A percentile compares a stretch with the other conserved stretches of the same genome.
These are phyloP conservation scores for Heterohyrax brucei DNA, from an alignment of 2,797 vertebrate genomes.

Conservation along the genomic window DNA sequence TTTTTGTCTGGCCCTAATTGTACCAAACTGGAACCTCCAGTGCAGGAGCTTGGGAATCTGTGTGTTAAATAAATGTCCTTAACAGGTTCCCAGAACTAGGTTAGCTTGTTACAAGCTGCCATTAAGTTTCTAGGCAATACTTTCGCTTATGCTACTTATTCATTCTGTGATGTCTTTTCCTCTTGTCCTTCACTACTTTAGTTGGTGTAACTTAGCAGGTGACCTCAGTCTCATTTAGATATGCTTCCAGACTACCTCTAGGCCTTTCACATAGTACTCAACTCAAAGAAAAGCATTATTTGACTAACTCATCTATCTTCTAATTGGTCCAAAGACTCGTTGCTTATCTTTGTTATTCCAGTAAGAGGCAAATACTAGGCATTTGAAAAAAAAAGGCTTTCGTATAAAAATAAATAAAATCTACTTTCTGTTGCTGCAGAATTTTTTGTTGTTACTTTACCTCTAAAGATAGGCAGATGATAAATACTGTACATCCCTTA, in stretches of 20 bases:
- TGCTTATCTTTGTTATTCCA: not conserved
- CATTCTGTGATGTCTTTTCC: not conserved
- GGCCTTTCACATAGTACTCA: not conserved
- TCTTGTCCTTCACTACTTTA: conserved; percentile 17
- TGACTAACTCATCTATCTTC: conserved; percentile 7
- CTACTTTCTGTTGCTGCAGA: not conserved
- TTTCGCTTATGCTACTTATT: conserved; percentile 8
- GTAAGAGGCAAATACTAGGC: not conserved
- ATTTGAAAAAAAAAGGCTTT: conserved; percentile 39
- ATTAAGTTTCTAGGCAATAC: not conserved
- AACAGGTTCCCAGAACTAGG: not conserved
- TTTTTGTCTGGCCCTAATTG: not conserved
- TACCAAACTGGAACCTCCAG: not conserved
- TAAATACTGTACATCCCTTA: not conserved
- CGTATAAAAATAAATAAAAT: not conserved
- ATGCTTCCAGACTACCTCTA: fast-evolving
- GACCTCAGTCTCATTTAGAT: not conserved
- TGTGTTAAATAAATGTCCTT: not conserved
- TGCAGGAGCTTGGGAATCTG: not conserved
- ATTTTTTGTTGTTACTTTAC: conserved; percentile 48
- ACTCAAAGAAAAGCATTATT: not conserved
- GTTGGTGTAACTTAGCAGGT: not conserved
- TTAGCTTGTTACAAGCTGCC: not conserved
- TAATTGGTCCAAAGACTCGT: not conserved
- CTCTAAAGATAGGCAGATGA: not conserved